Percentiles rank a stretch among this genome's conserved stretches.
These are phyloP conservation scores for Silurus asotus DNA, from an alignment of 2,113 vertebrate genomes.

Conservation along the genomic window DNA sequence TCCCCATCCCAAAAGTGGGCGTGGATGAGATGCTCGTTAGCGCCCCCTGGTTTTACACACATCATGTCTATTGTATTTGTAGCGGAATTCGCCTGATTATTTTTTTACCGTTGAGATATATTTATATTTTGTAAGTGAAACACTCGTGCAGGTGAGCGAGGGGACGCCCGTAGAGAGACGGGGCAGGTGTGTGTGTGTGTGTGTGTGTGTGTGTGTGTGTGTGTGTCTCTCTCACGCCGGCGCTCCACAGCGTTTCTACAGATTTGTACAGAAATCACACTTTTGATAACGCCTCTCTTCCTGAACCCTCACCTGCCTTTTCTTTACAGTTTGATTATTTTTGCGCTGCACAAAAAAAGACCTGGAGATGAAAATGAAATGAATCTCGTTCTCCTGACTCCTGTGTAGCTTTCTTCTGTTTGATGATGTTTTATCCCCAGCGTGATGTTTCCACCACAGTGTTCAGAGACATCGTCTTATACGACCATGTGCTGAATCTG, in stretches of 20 bases:
- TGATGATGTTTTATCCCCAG: no score
- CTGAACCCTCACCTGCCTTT: background rate
- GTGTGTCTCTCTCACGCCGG: background rate
- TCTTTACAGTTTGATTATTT: background rate
- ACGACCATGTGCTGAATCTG: no score
- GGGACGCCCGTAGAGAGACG: no score
- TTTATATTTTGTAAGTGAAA: constrained; percentile 56
- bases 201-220: background rate
- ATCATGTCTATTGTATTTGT: constrained; percentile 48
- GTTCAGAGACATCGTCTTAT: background rate
- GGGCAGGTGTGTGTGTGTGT: background rate
- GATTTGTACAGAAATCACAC: constrained; percentile 33
- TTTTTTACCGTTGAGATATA: constrained; percentile 52
- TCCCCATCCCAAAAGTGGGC: constrained; percentile 1
- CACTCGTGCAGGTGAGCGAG: constrained; percentile 14
- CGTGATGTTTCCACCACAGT: background rate
- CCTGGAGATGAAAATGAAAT: constrained; percentile 9
- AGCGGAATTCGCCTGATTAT: constrained; percentile 46
- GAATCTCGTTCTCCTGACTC: background rate
- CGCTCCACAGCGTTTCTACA: constrained; percentile 1
- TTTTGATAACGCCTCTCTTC: constrained; percentile 37
- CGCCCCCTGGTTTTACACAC: constrained; percentile 45
- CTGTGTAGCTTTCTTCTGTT: background rate
- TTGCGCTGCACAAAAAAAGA: constrained; percentile 9
- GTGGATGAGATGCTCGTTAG: background rate